These are phyloP conservation scores for Pseudobourletiella spinata DNA, from an alignment of 1,140 invertebrate species.

Conservation along the genomic window DNA sequence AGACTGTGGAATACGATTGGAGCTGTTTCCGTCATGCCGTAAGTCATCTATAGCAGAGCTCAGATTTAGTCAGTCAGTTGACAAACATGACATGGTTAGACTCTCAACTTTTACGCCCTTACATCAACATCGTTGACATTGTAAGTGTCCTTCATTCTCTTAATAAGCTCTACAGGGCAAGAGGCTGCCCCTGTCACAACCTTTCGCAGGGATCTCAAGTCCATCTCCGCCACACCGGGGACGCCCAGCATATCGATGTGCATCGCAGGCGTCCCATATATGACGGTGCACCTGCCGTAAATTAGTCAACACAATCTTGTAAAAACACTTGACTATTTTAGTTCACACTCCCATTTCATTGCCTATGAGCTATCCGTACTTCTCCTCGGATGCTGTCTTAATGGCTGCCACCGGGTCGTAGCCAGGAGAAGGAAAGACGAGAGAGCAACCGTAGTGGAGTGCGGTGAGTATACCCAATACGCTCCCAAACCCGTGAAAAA, in stretches of 20 bases:
- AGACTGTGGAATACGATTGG: slow-evolving; percentile 19
- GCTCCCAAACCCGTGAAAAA: background rate
- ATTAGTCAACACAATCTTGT: slow-evolving; percentile 54
- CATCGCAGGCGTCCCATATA: no score
- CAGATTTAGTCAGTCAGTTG: background rate
- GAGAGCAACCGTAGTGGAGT: background rate
- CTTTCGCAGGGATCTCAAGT: slow-evolving; percentile 40
- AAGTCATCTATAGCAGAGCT: slow-evolving; percentile 5
- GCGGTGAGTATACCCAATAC: background rate
- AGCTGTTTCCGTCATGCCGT: slow-evolving; percentile 21
- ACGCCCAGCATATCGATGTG: slow-evolving; percentile 62
- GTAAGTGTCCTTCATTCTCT: slow-evolving; percentile 24
- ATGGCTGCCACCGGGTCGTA: background rate
- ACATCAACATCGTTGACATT: slow-evolving; percentile 45
- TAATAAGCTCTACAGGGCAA: slow-evolving; percentile 20
- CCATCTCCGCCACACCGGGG: slow-evolving; percentile 39
- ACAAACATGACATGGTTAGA: background rate
- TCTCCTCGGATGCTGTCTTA: background rate
- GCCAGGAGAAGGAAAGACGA: background rate
- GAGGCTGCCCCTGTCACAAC: slow-evolving; percentile 19
- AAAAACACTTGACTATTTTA: background rate
- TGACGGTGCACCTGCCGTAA: slow-evolving; percentile 91
- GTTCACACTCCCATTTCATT: background rate
- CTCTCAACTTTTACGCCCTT: background rate
- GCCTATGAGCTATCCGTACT: no score